phyloP scores from a whole-genome alignment of 1,140 invertebrate genomes.

The Thalassaphorura encarpata region DNA sequence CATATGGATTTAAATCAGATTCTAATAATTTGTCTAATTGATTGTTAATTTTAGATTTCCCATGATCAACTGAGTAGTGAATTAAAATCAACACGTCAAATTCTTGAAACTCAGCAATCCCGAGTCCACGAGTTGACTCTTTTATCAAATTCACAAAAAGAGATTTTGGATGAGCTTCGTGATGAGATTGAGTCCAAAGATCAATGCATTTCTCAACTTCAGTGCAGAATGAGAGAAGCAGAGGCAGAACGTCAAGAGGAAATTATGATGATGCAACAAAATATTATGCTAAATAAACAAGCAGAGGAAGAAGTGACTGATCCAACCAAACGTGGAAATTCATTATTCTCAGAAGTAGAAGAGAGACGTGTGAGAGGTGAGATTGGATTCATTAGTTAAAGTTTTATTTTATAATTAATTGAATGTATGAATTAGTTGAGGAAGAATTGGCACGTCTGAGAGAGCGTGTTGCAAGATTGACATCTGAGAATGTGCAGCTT shows the following conservation, averaged over 20 bases:
- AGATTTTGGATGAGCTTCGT: neutral
- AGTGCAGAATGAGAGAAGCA: slow-evolving; percentile 12
- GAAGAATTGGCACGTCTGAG: slow-evolving; percentile 16
- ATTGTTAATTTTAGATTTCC: slow-evolving; percentile 2
- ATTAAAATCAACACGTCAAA: slow-evolving; percentile 3
- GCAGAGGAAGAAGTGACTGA: slow-evolving; percentile 5
- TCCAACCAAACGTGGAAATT: slow-evolving; percentile 21
- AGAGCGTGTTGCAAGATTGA: slow-evolving; percentile 9
- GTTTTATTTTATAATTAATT: neutral
- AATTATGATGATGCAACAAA: slow-evolving; percentile 11
- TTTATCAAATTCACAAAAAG: neutral
- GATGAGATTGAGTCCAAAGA: slow-evolving; percentile 19
- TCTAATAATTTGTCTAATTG: neutral
- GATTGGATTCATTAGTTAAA: neutral
- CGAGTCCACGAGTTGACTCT: slow-evolving; percentile 7
- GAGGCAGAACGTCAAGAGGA: slow-evolving; percentile 20
- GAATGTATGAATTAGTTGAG: slow-evolving; percentile 17
- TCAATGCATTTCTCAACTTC: slow-evolving; percentile 9
- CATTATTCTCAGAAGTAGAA: slow-evolving; percentile 25
- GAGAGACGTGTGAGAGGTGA: slow-evolving; percentile 18
- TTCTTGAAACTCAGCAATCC: slow-evolving; percentile 11
- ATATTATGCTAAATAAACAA: slow-evolving; percentile 6
- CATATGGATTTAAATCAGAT: too few relatives aligned
- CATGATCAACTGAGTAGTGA: slow-evolving; percentile 9
- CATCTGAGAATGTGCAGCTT: slow-evolving; percentile 13